Evolutionary conservation across 2,888 invertebrate species (phyloP), one percentile per base, ranked within the genome.

Genomic region (Exephanes ischioxanthus): DNA sequence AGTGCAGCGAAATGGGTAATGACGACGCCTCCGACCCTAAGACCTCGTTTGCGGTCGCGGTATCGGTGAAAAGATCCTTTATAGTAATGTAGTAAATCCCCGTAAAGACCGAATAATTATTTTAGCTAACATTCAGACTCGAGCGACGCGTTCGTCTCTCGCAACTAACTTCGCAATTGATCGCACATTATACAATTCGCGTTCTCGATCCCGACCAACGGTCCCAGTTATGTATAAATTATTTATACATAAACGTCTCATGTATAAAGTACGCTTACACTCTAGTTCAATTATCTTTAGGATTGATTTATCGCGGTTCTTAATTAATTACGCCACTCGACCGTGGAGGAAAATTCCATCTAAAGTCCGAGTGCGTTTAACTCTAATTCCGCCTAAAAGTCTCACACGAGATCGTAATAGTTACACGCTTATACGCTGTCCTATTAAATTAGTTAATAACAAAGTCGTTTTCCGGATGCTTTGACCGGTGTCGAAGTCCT

Each of bases 11-110:
- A 71, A 37, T 66, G 79, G 19, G 61, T 14, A 80, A 83, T 80
- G 80, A 85, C 85, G 80, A 85, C 80, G 72, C 77, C 80, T 83
- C 85, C 22, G 77, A 33, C 85, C 77, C 41, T n/a, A 51, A 14
- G 11, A 33, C 68, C 63, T 22, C 75, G 48, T 51, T 16, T 16
- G 11, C 53, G 16, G 19, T 30, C 61, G 45, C 30, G 41, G 6
- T 45, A 45, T 75, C n/a, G 51, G 67, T 67, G 66, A 30, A 73
- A 80, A 55, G 58, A 77, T 79, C 48, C 0, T 77, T 72, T 76
- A 30, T 45, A 16, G 14, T 16, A 67, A 76, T 14, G 75, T 67
- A 68, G 53, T 61, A 83, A 85, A 76, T 51, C 79, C 58, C n/a
- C 71, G 61, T 72, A 53, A 53, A 68, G 63, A 80, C 22, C 51